A percentile compares a stretch with the other conserved stretches of the same genome.
Conservation (phyloP, 2,113 vertebrate species). For the Cyrtonyx montezumae region DNA sequence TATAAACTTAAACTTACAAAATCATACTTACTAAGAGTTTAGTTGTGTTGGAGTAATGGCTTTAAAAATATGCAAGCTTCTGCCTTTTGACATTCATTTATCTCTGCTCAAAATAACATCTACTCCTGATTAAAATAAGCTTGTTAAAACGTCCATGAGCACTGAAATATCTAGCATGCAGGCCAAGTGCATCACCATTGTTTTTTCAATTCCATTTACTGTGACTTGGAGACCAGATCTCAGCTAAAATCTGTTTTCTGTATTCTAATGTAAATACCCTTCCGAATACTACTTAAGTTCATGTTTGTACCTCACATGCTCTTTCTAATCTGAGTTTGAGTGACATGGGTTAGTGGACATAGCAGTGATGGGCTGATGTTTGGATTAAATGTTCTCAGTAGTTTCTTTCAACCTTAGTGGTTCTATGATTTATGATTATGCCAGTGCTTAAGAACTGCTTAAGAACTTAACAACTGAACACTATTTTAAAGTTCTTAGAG, state of each 20-base stretch:
- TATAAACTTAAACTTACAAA: background rate
- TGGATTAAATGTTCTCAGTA: no score
- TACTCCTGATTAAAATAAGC: conserved; percentile 17
- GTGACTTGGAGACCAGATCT: background rate
- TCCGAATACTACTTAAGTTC: background rate
- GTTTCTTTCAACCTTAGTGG: no score
- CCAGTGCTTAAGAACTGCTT: background rate
- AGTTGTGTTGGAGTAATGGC: background rate
- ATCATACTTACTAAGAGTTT: background rate
- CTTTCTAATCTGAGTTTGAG: background rate
- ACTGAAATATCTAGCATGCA: background rate
- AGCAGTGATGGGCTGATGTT: no score
- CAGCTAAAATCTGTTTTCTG: conserved; percentile 3
- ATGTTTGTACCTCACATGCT: background rate
- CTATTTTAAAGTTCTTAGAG: background rate
- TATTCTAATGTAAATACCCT: conserved; percentile 5
- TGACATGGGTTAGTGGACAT: no score
- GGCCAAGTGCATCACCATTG: background rate
- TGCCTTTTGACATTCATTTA: background rate
- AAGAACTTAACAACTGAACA: background rate
- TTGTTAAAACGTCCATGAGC: background rate
- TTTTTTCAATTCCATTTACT: conserved; percentile 41
- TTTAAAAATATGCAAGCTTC: background rate
- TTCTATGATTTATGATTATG: background rate
- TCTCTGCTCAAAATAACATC: background rate